Percentiles rank a stretch among this genome's conserved stretches.
These are phyloP conservation scores for Thymelicus lineola DNA, from an alignment of 2,888 invertebrate species.

Conservation along the genomic window DNA sequence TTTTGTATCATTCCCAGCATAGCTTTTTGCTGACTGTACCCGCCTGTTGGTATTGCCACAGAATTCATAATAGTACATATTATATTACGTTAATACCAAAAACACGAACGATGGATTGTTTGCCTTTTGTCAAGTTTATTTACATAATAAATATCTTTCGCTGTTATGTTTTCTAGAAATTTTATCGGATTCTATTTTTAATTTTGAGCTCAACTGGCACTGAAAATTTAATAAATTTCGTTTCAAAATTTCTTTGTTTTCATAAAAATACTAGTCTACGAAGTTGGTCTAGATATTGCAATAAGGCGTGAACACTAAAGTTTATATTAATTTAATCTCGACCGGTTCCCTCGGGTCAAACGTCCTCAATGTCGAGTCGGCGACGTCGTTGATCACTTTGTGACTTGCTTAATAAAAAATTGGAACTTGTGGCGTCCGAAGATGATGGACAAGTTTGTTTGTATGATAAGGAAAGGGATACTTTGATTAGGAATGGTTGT, in stretches of 20 bases:
- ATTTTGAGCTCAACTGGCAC: background rate
- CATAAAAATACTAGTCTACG: constrained; percentile 58
- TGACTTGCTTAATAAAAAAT: constrained; percentile 4
- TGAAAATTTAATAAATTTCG: background rate
- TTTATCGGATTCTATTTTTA: background rate
- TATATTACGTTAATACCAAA: no score
- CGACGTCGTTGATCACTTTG: constrained; percentile 43
- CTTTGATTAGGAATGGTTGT: no score
- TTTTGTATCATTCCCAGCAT: no score
- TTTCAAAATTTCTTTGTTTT: constrained; percentile 23
- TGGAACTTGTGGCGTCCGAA: background rate
- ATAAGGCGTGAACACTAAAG: constrained; percentile 54
- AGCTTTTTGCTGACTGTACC: no score
- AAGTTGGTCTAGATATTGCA: constrained; percentile 60
- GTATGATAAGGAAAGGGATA: no score
- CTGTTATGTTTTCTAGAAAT: no score
- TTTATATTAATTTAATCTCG: constrained; percentile 67
- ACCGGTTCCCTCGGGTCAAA: constrained; percentile 15
- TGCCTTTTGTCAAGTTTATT: no score
- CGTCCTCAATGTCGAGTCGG: constrained; percentile 44
- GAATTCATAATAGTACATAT: no score
- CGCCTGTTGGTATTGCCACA: no score
- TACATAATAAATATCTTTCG: no score
- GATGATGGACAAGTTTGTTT: no score
- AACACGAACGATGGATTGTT: no score